Conservation (phyloP, 2,113 vertebrate genomes). For the Nerophis lumbriciformis region DNA sequence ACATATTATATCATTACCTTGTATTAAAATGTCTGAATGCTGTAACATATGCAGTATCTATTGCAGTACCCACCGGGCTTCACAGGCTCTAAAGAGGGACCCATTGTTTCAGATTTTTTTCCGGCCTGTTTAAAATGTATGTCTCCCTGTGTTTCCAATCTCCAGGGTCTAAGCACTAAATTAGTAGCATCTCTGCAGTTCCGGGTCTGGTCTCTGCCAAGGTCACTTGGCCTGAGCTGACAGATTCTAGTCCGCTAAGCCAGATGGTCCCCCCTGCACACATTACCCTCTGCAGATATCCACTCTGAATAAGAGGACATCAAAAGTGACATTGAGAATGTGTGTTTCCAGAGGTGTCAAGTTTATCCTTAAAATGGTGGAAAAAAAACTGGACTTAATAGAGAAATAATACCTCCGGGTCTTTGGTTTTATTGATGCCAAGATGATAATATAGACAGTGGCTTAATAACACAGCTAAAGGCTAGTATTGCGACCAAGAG, state of each 20-base stretch:
- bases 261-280: constrained; percentile 66
- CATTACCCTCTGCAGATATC: constrained; percentile 46
- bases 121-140: constrained; percentile 31
- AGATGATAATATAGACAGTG: too few relatives aligned
- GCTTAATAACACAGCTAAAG: constrained; percentile 11
- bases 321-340: constrained; percentile 49
- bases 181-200: constrained; percentile 50
- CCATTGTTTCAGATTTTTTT: constrained; percentile 14
- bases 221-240: constrained; percentile 65
- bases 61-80: too few relatives aligned
- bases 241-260: constrained; percentile 56
- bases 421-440: background rate
- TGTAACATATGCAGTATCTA: too few relatives aligned
- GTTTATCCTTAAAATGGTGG: constrained; percentile 8
- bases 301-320: constrained; percentile 61
- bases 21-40: too few relatives aligned
- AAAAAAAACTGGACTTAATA: background rate
- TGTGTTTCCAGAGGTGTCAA: constrained; percentile 11
- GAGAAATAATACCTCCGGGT: background rate
- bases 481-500: constrained; percentile 35
- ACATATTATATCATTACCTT: too few relatives aligned
- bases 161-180: constrained; percentile 43
- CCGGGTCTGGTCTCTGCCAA: constrained; percentile 53
- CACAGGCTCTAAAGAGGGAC: too few relatives aligned
- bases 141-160: constrained; percentile 22